Percentiles rank a stretch among this genome's conserved stretches.
phyloP scores from a whole-genome alignment of 2,888 invertebrate genomes.

The Drosophila phalerata region DNA sequence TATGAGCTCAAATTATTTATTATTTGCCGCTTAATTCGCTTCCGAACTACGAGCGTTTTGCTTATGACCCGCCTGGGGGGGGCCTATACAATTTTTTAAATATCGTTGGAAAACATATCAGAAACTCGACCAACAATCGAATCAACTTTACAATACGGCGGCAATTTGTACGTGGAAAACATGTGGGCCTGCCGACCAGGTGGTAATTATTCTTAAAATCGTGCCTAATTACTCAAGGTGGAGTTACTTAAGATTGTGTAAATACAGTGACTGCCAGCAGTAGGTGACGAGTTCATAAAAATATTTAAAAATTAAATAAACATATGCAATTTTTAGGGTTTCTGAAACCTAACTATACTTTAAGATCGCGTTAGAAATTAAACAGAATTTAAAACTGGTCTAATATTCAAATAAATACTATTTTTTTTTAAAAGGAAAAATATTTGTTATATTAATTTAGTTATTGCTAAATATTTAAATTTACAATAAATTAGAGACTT shows the following conservation, averaged over 20 bases:
- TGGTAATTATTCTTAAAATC: slow-evolving; percentile 76
- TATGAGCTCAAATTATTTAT: slow-evolving; percentile 78
- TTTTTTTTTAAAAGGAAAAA: no score
- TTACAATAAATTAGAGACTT: no score
- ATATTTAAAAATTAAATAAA: neutral
- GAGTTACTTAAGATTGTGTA: slow-evolving; percentile 34
- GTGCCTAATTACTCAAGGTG: slow-evolving; percentile 73
- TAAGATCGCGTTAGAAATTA: no score
- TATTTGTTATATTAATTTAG: no score
- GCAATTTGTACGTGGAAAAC: slow-evolving; percentile 47
- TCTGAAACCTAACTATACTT: no score
- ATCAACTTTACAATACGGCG: slow-evolving; percentile 13
- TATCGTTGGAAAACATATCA: neutral
- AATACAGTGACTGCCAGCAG: slow-evolving; percentile 24
- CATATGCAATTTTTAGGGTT: no score
- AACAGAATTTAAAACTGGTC: no score
- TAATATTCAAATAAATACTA: no score
- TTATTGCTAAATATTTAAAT: no score
- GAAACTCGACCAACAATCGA: slow-evolving; percentile 22
- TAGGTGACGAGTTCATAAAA: neutral
- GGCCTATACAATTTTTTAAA: slow-evolving; percentile 19
- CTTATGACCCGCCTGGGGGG: slow-evolving; percentile 41
- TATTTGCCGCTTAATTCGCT: slow-evolving; percentile 76
- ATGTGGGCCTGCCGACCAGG: slow-evolving; percentile 66
- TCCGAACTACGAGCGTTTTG: slow-evolving; percentile 72